Conservation (phyloP, 2,888 invertebrate species). For the Sclerodermus sp. region DNA sequence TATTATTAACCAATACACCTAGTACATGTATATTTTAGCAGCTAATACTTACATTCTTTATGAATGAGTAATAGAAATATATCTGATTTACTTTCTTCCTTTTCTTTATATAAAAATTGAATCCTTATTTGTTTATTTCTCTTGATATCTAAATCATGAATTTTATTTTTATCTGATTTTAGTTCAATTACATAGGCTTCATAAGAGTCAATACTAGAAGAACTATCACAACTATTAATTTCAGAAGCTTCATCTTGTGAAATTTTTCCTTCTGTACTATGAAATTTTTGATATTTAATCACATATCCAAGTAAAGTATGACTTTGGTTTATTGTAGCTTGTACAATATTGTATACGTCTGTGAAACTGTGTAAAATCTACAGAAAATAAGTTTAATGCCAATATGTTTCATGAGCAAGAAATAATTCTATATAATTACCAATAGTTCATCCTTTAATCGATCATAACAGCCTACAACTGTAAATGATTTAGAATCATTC, state of each 20-base stretch:
- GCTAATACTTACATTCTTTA: slow-evolving; percentile 70
- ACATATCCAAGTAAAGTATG: slow-evolving; percentile 71
- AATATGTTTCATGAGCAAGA: background rate
- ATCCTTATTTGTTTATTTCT: slow-evolving; percentile 75
- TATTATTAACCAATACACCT: too few species aligned
- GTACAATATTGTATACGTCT: slow-evolving; percentile 70
- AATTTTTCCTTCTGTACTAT: slow-evolving; percentile 1
- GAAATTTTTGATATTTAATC: slow-evolving; percentile 60
- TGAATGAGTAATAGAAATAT: slow-evolving; percentile 76
- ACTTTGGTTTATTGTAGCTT: slow-evolving; percentile 75
- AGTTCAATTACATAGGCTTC: slow-evolving; percentile 68
- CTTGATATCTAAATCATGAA: slow-evolving; percentile 60
- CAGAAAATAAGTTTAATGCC: slow-evolving; percentile 13
- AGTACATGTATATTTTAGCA: too few species aligned
- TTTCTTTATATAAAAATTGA: slow-evolving; percentile 73
- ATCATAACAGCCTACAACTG: slow-evolving; percentile 52
- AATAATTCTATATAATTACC: slow-evolving; percentile 23
- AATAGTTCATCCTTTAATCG: slow-evolving; percentile 42
- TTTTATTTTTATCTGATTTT: slow-evolving; percentile 55
- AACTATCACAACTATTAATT: slow-evolving; percentile 1
- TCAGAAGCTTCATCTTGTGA: slow-evolving; percentile 1
- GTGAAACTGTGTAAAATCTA: slow-evolving; percentile 67
- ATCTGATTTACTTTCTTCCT: slow-evolving; percentile 57
- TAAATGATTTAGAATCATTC: slow-evolving; percentile 24
- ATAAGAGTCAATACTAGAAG: slow-evolving; percentile 58